phyloP scores from a whole-genome alignment of 1,140 invertebrate species.

The Aleiodes sp. region DNA sequence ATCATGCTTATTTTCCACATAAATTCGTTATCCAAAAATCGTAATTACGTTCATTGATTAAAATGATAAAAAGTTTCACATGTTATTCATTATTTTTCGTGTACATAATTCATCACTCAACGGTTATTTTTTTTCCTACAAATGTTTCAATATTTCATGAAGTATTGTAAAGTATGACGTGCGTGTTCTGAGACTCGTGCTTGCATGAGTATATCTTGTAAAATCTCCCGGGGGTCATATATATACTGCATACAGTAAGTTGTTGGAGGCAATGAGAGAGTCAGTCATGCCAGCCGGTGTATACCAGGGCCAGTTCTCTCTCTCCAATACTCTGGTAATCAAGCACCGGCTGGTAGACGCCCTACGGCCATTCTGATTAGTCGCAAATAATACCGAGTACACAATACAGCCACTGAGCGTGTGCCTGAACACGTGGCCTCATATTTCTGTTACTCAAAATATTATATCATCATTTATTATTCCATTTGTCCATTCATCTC shows the following conservation, averaged over 20 bases:
- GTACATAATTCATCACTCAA: background rate
- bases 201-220: background rate
- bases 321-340: background rate
- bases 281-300: slow-evolving; percentile 13
- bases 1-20: too few species aligned
- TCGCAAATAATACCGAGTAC: slow-evolving; percentile 14
- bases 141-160: background rate
- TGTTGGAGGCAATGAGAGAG: slow-evolving; percentile 11
- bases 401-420: slow-evolving; percentile 17
- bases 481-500: too few species aligned
- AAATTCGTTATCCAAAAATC: too few species aligned
- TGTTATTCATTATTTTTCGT: too few species aligned
- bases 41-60: too few species aligned
- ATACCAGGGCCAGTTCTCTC: background rate
- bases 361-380: slow-evolving; percentile 15
- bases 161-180: slow-evolving; percentile 3
- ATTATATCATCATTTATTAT: slow-evolving; percentile 8
- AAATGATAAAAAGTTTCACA: too few species aligned
- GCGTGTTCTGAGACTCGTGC: slow-evolving; percentile 16
- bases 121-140: background rate
- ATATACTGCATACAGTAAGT: slow-evolving; percentile 10
- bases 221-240: slow-evolving; percentile 13
- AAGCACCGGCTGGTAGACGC: slow-evolving; percentile 16
- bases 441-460: slow-evolving; percentile 12
- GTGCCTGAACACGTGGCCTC: slow-evolving; percentile 8